A percentile compares a stretch with the other conserved stretches of the same genome.
These are phyloP conservation scores for Lasioglossum pauxillum DNA, from an alignment of 2,888 invertebrate genomes.

Conservation along the genomic window DNA sequence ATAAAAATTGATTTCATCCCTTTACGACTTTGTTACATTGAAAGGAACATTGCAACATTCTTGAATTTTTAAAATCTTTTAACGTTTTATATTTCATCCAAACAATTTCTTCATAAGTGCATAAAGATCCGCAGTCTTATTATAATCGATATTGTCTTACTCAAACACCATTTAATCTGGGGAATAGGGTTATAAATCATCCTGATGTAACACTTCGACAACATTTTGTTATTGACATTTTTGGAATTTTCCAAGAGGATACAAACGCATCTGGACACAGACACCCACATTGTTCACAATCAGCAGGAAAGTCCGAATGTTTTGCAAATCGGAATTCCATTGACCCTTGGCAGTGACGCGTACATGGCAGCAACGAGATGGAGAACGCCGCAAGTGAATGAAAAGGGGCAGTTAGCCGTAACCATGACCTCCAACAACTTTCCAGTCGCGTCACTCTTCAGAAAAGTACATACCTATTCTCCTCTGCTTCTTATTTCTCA, in stretches of 20 bases:
- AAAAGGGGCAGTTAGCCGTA: slow-evolving; percentile 59
- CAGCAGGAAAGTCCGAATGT: slow-evolving; percentile 17
- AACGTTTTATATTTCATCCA: too few relatives aligned
- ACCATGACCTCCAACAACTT: slow-evolving; percentile 73
- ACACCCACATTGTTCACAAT: slow-evolving; percentile 13
- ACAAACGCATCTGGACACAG: not conserved
- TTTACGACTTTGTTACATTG: too few relatives aligned
- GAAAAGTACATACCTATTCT: slow-evolving; percentile 23
- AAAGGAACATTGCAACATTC: too few relatives aligned
- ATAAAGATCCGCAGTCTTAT: too few relatives aligned
- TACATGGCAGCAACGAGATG: slow-evolving; percentile 32
- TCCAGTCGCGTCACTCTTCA: slow-evolving; percentile 19
- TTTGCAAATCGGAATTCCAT: slow-evolving; percentile 59
- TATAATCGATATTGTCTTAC: not conserved
- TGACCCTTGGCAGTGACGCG: slow-evolving; percentile 66
- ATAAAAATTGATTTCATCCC: too few relatives aligned
- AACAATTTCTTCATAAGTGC: too few relatives aligned
- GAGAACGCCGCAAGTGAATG: slow-evolving; percentile 45
- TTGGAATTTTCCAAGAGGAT: not conserved
- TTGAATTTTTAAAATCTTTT: too few relatives aligned
- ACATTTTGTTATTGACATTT: not conserved
- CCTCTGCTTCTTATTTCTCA: slow-evolving; percentile 13
- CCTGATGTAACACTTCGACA: not conserved
- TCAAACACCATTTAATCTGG: not conserved
- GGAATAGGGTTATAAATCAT: not conserved